Base-by-base conservation (phyloP, 2,888 invertebrate species). In the Cheilosia vernalis region DNA sequence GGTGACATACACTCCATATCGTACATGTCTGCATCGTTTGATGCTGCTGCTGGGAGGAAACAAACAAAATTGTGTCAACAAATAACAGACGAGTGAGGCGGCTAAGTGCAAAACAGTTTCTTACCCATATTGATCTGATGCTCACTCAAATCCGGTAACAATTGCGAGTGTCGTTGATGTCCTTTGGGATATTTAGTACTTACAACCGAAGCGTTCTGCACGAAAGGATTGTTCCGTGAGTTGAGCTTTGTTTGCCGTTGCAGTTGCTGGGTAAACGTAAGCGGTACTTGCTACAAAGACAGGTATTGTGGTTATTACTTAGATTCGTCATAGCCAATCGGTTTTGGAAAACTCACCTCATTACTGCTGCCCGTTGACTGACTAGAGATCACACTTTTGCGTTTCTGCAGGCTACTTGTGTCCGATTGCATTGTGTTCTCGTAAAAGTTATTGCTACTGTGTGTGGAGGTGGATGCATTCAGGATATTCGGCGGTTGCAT, bases 241-340 rank as follows among this genome's bases (percentile, higher is more conserved):
- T 89, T 91, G 3, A 92, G 89, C 83, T 92, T 92, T 63, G 91
- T 91, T 87, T 92, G 92, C 49, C 92, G 90, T 87, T 98, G 98
- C 67, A 98, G 94, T 93, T 98, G 98, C 92, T 98, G 98, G 2
- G 98, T 98, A 92, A 98, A 98, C 61, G 98, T 97, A 89, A 98
- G 93, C 15, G 96, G 96, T 84, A 95, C 93, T 87, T 93, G 90
- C 88, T 88, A 81, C 21, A 79, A 76, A 55, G 9, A 66, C 15
- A 49, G 70, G 30, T 6, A 40, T 30, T 47, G 17, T 17, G 10
- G 5, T 42, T 24, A 33, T 51, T n/a, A 24, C 21, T 44, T 9
- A 21, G 4, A 17, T n/a, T 27, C 30, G 4, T 2, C 2, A 10
- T 33, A 24, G 40, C 1, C n/a, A 7, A 27, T 10, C 27, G 7